Evolutionary conservation across 2,797 vertebrate genomes (phyloP).

Genomic region (Linurgus olivaceus): DNA sequence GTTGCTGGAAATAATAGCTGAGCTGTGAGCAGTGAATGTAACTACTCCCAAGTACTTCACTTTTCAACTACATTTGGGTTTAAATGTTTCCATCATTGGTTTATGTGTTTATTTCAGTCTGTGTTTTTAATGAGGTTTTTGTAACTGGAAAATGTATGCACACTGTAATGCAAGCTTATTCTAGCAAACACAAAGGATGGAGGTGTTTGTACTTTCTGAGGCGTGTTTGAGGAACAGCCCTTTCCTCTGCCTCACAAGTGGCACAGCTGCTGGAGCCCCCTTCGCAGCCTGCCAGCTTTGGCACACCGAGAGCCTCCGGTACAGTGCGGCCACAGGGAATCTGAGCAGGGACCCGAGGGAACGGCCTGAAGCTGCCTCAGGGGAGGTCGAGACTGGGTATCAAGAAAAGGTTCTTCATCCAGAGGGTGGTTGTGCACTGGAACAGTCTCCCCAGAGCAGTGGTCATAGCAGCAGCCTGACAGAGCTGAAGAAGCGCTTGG

Average conservation of each 20-base stretch:
- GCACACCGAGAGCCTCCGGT: rapidly evolving
- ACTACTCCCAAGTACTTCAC: neutral
- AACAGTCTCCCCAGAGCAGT: neutral
- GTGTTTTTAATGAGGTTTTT: neutral
- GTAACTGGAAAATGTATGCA: rapidly evolving
- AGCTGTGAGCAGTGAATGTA: neutral
- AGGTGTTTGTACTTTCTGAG: neutral
- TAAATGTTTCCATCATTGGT: neutral
- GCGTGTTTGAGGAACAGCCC: neutral
- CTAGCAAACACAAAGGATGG: neutral
- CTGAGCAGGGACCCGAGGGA: neutral
- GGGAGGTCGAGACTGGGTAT: rapidly evolving
- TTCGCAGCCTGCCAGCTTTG: neutral
- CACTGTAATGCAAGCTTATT: rapidly evolving
- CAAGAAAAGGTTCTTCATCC: neutral
- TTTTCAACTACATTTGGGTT: neutral
- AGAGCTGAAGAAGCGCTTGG: neutral
- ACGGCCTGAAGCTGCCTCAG: rapidly evolving
- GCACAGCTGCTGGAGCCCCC: rapidly evolving
- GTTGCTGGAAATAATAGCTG: rapidly evolving
- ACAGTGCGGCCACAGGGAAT: rapidly evolving
- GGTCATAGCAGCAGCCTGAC: neutral
- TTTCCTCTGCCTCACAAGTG: rapidly evolving
- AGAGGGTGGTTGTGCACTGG: neutral
- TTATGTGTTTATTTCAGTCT: neutral